Percentiles rank a stretch among this genome's conserved stretches.
phyloP scores from a whole-genome alignment of 1,140 invertebrate genomes.

The Drosophila rufa region DNA sequence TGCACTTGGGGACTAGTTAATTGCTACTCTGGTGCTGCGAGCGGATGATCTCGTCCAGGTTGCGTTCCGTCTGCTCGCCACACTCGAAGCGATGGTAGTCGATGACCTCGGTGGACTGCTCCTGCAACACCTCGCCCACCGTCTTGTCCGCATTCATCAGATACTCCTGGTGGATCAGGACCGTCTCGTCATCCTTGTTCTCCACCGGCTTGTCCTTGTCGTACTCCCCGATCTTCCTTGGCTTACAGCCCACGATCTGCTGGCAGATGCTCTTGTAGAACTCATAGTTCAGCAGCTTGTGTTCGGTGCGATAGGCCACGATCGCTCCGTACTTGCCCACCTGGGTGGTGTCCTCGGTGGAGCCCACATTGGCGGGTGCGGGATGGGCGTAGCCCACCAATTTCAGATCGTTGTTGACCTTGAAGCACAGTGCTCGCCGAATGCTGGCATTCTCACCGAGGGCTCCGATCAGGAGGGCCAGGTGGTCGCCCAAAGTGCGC shows the following conservation, averaged over 20 bases:
- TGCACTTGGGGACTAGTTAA: conserved; percentile 26
- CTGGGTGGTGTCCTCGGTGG: conserved; percentile 85
- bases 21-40: conserved; percentile 64
- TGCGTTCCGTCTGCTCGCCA: conserved; percentile 87
- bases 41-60: conserved; percentile 63
- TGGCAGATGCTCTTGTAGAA: conserved; percentile 93
- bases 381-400: conserved; percentile 92
- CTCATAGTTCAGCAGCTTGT: conserved; percentile 83
- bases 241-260: conserved; percentile 97
- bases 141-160: conserved; percentile 91
- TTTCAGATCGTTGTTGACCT: conserved; percentile 87
- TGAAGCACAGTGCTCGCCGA: conserved; percentile 91
- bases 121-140: conserved; percentile 90
- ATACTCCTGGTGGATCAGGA: conserved; percentile 94
- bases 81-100: conserved; percentile 95
- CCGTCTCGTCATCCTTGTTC: conserved; percentile 90
- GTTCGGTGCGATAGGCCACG: conserved; percentile 88
- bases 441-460: conserved; percentile 96
- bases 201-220: conserved; percentile 87
- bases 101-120: conserved; percentile 89
- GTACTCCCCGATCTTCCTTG: conserved; percentile 90
- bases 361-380: conserved; percentile 81
- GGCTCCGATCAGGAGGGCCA: conserved; percentile 93
- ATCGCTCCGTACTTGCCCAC: conserved; percentile 94
- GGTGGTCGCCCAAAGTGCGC: conserved; percentile 91